Percentiles rank a stretch among this genome's conserved stretches.
Evolutionary conservation across 2,113 vertebrate genomes (phyloP).

Genomic region (Progne subis): DNA sequence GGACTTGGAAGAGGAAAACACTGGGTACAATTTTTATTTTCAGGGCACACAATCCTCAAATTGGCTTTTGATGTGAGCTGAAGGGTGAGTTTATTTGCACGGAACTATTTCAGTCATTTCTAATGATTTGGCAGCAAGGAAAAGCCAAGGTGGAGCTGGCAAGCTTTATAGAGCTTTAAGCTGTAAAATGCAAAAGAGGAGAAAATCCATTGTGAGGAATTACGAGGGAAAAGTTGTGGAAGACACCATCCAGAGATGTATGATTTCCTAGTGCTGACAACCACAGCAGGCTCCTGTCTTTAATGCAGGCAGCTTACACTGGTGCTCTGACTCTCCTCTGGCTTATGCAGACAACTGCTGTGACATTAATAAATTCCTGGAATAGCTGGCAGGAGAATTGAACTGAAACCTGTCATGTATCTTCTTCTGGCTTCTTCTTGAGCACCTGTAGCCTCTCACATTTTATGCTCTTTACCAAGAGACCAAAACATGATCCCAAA

Average conservation of each 20-base stretch:
- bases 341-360: not conserved
- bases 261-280: not conserved
- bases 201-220: not conserved
- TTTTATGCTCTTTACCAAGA: not conserved
- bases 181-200: not conserved
- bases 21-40: not conserved
- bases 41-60: not conserved
- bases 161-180: not conserved
- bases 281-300: constrained; percentile 1
- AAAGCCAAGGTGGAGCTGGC: not conserved
- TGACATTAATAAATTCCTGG: not conserved
- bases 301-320: not conserved
- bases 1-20: not conserved
- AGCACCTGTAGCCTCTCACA: not conserved
- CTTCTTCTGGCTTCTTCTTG: not conserved
- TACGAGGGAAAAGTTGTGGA: not conserved
- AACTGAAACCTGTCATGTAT: not conserved
- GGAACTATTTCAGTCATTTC: not conserved
- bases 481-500: not conserved
- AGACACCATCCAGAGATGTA: not conserved
- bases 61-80: not conserved
- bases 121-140: not conserved
- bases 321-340: not conserved
- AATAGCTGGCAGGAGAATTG: not conserved
- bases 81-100: not conserved